These are phyloP conservation scores for Mycalesis mineus DNA, from an alignment of 2,888 invertebrate genomes.

Conservation along the genomic window DNA sequence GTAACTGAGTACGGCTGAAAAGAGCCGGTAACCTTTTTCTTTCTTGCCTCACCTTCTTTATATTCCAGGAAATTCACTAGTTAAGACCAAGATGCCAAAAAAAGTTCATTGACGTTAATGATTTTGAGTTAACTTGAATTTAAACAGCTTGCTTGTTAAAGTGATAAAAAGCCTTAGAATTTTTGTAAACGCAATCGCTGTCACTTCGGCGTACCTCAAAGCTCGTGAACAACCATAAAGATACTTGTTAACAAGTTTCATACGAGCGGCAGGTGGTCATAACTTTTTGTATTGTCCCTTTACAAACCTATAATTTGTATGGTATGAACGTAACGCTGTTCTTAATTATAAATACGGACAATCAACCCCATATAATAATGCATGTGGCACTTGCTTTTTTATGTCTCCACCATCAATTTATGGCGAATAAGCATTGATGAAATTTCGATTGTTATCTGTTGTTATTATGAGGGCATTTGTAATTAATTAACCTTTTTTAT, in stretches of 20 bases:
- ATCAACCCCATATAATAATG: slow-evolving; percentile 5
- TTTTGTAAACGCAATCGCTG: slow-evolving; percentile 1
- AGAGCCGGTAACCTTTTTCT: too few relatives aligned
- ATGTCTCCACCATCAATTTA: slow-evolving; percentile 4
- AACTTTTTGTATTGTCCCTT: slow-evolving; percentile 8
- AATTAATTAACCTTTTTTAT: slow-evolving; percentile 12
- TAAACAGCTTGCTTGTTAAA: background rate
- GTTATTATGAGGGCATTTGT: slow-evolving; percentile 1
- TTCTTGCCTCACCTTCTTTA: too few relatives aligned
- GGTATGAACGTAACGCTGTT: background rate
- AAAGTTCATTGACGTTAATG: too few relatives aligned
- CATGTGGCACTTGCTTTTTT: background rate
- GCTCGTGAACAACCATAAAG: slow-evolving; percentile 5
- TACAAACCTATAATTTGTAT: slow-evolving; percentile 6
- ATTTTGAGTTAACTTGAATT: too few relatives aligned
- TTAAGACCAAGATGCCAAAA: background rate
- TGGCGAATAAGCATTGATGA: slow-evolving; percentile 5
- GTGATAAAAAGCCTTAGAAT: background rate
- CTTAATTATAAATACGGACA: slow-evolving; percentile 9
- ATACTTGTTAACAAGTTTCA: slow-evolving; percentile 8
- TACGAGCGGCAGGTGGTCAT: slow-evolving; percentile 11
- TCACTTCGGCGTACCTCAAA: background rate
- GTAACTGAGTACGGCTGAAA: too few relatives aligned
- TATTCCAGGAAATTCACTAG: too few relatives aligned
- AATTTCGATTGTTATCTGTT: slow-evolving; percentile 16